Base-by-base conservation (phyloP, 2,797 vertebrate genomes). In the Neoniphon sammara region DNA sequence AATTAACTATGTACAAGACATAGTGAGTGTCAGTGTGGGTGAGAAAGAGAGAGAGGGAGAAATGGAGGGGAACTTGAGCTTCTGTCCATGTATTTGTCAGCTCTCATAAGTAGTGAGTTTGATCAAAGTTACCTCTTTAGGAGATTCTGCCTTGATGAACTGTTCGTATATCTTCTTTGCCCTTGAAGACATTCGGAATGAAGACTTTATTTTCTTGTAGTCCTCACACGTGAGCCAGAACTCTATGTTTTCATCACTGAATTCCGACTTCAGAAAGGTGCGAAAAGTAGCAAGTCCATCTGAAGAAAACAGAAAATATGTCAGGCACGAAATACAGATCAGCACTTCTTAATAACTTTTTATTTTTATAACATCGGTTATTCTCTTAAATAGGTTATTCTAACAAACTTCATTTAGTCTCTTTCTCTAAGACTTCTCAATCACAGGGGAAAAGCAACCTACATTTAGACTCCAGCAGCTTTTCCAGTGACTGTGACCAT, bases 191-290 rank as follows among this genome's bases (percentile, higher is more conserved):
- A 95, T 94, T 80, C 93, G 93, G 86, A 91, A 91, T 0, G 89
- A 93, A 3, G 93, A 96, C 56, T 88, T 94, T 66, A 91, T 94
- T 91, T 94, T 98, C 92, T 96, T 97, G 81, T 94, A 97, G 61
- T 93, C 94, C 91, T 97, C 93, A 0, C 95, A 97, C 23, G 94
- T 96, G 88, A 95, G 89, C 95, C 96, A 97, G 89, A 98, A 97
- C 75, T 97, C 95, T 7, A 95, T 95, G 42, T 97, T 97, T 90
- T 97, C 95, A 0, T 96, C 93, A 8, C 95, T 97, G 90, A 96
- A 94, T 83, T 98, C 96, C 0, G 93, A 94, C 87, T 96, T 96
- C 66, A 97, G 93, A 85, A 96, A 97, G 65, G 86, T 94, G 31
- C 94, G 90, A 67, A 96, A 97, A 50, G 95, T 93, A 1, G 92